These are phyloP conservation scores for Endotricha flammealis DNA, from an alignment of 2,888 invertebrate genomes.

Conservation along the genomic window DNA sequence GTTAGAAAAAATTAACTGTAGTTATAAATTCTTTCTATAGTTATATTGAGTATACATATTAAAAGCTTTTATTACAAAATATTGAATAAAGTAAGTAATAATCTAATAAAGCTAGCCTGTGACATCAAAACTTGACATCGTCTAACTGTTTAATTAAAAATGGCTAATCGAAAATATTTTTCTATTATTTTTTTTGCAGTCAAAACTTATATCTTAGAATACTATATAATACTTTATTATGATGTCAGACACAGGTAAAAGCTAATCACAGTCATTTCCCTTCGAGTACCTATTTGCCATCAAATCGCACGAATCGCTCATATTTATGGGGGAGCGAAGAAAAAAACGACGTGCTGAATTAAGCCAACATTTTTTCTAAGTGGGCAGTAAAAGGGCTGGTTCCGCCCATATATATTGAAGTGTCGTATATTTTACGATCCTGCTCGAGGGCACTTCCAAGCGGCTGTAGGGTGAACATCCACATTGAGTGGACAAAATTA, in stretches of 20 bases:
- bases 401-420: slow-evolving; percentile 67
- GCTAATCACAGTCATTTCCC: slow-evolving; percentile 51
- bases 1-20: no score
- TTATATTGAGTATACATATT: no score
- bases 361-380: slow-evolving; percentile 74
- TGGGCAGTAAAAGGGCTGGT: slow-evolving; percentile 67
- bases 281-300: slow-evolving; percentile 55
- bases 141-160: no score
- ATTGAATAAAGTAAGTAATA: no score
- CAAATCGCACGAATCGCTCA: slow-evolving; percentile 62
- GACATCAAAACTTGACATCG: no score
- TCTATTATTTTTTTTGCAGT: no score
- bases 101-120: no score
- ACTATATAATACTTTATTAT: no score
- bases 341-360: slow-evolving; percentile 68
- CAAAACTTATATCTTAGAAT: no score
- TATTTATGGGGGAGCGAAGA: slow-evolving; percentile 53
- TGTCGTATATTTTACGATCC: slow-evolving; percentile 73
- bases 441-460: slow-evolving; percentile 55
- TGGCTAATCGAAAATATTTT: no score
- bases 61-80: no score
- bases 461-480: slow-evolving; percentile 50
- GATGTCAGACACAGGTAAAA: slow-evolving; percentile 39
- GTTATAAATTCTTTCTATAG: no score
- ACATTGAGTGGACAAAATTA: slow-evolving; percentile 65